Conservation (phyloP, 2,797 vertebrate genomes). For the Carapus acus region DNA sequence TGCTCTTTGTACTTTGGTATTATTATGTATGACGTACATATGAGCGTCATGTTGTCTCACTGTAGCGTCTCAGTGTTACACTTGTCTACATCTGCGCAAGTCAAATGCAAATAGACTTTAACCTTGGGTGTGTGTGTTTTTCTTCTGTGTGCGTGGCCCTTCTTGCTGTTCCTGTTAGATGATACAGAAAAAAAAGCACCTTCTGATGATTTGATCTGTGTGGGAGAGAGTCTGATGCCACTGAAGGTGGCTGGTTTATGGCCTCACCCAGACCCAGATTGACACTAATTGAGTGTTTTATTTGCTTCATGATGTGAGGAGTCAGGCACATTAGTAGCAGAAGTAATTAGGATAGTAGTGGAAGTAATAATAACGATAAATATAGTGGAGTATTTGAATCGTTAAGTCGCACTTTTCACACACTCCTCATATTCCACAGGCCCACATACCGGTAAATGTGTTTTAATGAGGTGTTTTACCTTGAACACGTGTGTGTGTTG, state of each 20-base stretch:
- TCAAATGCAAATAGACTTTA: slow-evolving; percentile 29
- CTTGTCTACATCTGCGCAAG: slow-evolving; percentile 1
- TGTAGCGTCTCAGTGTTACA: background rate
- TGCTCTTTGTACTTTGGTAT: too few relatives aligned
- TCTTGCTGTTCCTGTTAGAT: slow-evolving; percentile 48
- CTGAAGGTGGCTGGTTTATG: slow-evolving; percentile 28
- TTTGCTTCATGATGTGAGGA: too few relatives aligned
- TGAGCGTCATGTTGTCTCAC: too few relatives aligned
- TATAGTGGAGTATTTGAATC: too few relatives aligned
- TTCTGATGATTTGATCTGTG: slow-evolving; percentile 28
- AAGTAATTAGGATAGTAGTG: too few relatives aligned
- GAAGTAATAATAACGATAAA: too few relatives aligned
- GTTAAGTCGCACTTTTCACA: too few relatives aligned
- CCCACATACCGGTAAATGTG: background rate
- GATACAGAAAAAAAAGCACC: slow-evolving; percentile 2
- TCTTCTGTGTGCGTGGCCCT: slow-evolving; percentile 11
- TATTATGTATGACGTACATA: too few relatives aligned
- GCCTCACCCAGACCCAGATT: too few relatives aligned
- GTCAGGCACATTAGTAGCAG: too few relatives aligned
- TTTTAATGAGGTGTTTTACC: background rate
- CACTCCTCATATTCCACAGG: background rate
- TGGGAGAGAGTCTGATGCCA: slow-evolving; percentile 37
- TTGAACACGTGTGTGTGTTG: too few relatives aligned
- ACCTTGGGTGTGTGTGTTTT: slow-evolving; percentile 31
- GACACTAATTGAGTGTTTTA: too few relatives aligned